Conservation (phyloP, 1,140 invertebrate species). For the Orius laevigatus region DNA sequence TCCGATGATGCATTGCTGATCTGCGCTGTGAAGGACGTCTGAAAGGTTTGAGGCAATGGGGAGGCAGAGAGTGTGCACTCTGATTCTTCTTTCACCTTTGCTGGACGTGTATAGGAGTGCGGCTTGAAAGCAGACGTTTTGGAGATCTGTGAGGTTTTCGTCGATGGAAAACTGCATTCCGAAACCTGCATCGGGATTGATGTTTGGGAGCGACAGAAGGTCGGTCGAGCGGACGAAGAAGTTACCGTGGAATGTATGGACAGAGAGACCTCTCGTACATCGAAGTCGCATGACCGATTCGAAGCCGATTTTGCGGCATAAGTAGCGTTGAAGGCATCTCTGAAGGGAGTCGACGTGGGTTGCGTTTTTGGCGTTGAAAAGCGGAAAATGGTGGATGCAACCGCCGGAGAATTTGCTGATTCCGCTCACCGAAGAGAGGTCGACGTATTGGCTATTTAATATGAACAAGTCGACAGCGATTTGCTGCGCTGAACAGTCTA, state of each 20-base stretch:
- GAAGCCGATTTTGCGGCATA: slow-evolving; percentile 94
- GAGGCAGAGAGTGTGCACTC: slow-evolving; percentile 92
- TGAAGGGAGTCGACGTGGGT: slow-evolving; percentile 59
- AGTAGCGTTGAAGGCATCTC: slow-evolving; percentile 67
- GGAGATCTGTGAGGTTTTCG: slow-evolving; percentile 71
- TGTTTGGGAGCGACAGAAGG: slow-evolving; percentile 86
- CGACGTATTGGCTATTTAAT: slow-evolving; percentile 82
- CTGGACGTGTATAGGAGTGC: slow-evolving; percentile 95
- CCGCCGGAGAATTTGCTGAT: slow-evolving; percentile 93
- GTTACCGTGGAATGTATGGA: slow-evolving; percentile 98
- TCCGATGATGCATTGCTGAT: slow-evolving; percentile 86
- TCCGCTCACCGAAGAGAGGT: slow-evolving; percentile 82
- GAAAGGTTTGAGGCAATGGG: slow-evolving; percentile 70
- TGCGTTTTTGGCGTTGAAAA: slow-evolving; percentile 60
- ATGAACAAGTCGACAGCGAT: slow-evolving; percentile 92
- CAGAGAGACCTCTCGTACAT: slow-evolving; percentile 79
- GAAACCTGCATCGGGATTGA: slow-evolving; percentile 95
- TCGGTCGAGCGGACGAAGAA: slow-evolving; percentile 98
- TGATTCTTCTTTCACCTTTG: slow-evolving; percentile 91
- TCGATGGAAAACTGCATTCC: slow-evolving; percentile 95
- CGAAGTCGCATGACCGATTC: slow-evolving; percentile 97
- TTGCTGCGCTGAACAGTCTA: slow-evolving; percentile 93
- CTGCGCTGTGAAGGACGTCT: slow-evolving; percentile 81
- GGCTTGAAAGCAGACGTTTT: slow-evolving; percentile 92
- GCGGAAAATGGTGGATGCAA: slow-evolving; percentile 80